Evolutionary conservation across 2,113 vertebrate genomes (phyloP).

Genomic region (Hippocampus barbouri): DNA sequence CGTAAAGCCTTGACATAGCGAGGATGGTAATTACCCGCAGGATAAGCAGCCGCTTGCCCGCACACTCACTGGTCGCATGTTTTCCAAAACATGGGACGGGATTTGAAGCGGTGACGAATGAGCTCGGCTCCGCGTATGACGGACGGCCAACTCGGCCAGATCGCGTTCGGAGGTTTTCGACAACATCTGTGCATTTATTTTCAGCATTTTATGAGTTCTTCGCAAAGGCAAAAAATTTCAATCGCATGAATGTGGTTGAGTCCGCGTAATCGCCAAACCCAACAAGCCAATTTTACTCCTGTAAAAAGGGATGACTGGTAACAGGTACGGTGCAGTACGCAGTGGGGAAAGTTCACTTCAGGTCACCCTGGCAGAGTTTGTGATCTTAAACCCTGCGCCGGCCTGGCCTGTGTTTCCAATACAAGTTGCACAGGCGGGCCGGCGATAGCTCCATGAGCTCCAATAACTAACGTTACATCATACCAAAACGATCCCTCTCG

Average conservation of each 20-base stretch:
- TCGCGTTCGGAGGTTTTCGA: background rate
- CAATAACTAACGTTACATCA: conserved; percentile 19
- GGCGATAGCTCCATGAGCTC: background rate
- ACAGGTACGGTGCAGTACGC: background rate
- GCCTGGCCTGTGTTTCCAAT: background rate
- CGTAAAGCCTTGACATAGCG: conserved; percentile 26
- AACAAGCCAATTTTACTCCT: background rate
- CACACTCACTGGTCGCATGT: conserved; percentile 1
- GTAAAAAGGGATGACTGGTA: background rate
- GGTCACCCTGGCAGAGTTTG: background rate
- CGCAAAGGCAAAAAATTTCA: background rate
- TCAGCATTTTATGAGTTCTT: background rate
- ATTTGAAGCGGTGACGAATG: conserved; percentile 15
- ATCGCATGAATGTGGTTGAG: background rate
- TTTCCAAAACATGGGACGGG: conserved; percentile 13
- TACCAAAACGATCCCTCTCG: background rate
- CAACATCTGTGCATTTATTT: background rate
- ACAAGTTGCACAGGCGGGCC: background rate
- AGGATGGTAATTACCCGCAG: conserved; percentile 30
- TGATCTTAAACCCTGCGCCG: background rate
- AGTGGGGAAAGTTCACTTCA: background rate
- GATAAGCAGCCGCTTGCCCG: conserved; percentile 3
- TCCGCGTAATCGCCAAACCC: background rate
- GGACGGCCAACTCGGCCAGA: background rate
- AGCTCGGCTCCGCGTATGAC: background rate